Percentiles rank a stretch among this genome's conserved stretches.
phyloP scores from a whole-genome alignment of 2,888 invertebrate species.

The Lumbricus terrestris region DNA sequence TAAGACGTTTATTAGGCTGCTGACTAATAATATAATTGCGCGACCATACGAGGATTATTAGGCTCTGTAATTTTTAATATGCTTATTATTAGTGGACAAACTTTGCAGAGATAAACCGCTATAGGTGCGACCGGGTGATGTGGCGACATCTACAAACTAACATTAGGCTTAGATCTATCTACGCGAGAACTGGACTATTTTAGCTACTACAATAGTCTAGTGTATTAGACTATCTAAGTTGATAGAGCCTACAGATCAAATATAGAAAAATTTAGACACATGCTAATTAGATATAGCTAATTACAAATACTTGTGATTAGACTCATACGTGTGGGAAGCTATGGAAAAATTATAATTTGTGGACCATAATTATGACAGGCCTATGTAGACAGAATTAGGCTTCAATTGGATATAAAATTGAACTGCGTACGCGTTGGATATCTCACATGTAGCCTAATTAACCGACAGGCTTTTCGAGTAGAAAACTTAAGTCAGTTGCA shows the following conservation, averaged over 20 bases:
- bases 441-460: no score
- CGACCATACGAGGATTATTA: no score
- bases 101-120: no score
- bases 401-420: not conserved
- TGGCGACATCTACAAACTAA: not conserved
- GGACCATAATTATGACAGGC: no score
- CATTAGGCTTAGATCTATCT: not conserved
- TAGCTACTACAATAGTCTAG: no score
- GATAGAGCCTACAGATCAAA: not conserved
- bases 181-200: not conserved
- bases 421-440: not conserved
- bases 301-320: no score
- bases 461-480: not conserved
- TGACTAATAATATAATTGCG: no score
- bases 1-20: no score
- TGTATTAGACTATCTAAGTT: fast-evolving
- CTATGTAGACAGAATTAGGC: not conserved
- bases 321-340: no score
- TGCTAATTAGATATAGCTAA: not conserved
- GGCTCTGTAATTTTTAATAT: no score
- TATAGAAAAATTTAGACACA: not conserved
- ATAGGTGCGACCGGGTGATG: not conserved
- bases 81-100: not conserved
- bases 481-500: not conserved
- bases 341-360: not conserved